phyloP scores from a whole-genome alignment of 2,797 vertebrate species.

The Cynopterus sphinx region DNA sequence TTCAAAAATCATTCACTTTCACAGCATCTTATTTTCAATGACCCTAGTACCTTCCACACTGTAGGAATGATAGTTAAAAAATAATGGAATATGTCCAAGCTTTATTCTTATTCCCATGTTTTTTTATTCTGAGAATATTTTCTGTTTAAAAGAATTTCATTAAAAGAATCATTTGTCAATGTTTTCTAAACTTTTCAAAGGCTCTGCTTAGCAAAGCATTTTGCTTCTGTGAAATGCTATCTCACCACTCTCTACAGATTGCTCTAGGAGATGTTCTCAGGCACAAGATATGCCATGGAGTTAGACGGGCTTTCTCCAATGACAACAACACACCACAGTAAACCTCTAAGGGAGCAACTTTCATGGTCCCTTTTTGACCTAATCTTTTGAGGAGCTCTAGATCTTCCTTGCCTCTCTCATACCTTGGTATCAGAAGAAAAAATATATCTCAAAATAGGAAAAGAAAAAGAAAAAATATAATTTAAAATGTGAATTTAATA shows the following conservation, averaged over 20 bases:
- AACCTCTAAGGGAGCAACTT: not conserved
- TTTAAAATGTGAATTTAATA: slow-evolving; percentile 25
- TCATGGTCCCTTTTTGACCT: not conserved
- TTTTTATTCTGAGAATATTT: not conserved
- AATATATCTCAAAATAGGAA: not conserved
- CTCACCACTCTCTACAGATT: not conserved
- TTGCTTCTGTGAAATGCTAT: not conserved
- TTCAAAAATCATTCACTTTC: slow-evolving; percentile 5
- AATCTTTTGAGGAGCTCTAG: not conserved
- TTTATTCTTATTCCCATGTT: not conserved
- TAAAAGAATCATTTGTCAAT: not conserved
- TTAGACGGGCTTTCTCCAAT: not conserved
- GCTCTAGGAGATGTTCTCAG: not conserved
- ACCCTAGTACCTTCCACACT: not conserved
- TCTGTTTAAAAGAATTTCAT: not conserved
- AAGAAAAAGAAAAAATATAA: not conserved
- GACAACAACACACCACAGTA: not conserved
- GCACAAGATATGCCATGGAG: not conserved
- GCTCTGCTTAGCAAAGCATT: not conserved
- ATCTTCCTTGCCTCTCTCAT: not conserved
- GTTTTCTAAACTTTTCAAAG: not conserved
- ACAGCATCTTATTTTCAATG: not conserved
- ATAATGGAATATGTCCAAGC: not conserved
- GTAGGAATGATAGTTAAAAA: not conserved
- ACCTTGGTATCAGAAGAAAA: not conserved